phyloP scores from a whole-genome alignment of 2,113 vertebrate species.

The Calonectris borealis region DNA sequence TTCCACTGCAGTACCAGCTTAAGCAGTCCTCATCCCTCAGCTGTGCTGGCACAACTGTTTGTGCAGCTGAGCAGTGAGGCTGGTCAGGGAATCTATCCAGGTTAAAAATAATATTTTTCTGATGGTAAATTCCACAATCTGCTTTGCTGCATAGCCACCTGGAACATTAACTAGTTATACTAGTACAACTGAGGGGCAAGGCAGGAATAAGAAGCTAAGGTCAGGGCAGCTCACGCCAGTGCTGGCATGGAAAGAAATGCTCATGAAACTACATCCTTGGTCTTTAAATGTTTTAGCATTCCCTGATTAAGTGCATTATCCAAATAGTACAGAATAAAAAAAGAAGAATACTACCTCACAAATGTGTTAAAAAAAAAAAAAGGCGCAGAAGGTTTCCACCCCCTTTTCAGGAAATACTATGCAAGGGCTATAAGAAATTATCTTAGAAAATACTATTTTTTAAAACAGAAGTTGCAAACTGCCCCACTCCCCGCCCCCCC shows the following conservation, averaged over 20 bases:
- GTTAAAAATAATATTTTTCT: conserved; percentile 70
- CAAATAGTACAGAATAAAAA: background rate
- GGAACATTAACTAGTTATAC: conserved; percentile 31
- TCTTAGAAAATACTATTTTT: background rate
- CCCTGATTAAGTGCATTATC: background rate
- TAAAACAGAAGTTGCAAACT: background rate
- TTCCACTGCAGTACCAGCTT: conserved; percentile 49
- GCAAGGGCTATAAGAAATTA: background rate
- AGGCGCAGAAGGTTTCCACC: background rate
- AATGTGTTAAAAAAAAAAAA: background rate
- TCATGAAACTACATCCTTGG: background rate
- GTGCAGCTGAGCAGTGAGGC: conserved; percentile 58
- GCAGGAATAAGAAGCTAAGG: conserved; percentile 12
- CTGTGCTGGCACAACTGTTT: conserved; percentile 63
- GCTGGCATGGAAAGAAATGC: conserved; percentile 1
- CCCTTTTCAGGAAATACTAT: background rate
- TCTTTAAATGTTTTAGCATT: background rate
- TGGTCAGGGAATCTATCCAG: conserved; percentile 15
- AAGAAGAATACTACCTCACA: background rate
- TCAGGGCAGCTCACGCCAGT: background rate
- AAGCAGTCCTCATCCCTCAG: conserved; percentile 24
- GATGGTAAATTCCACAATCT: conserved; percentile 59
- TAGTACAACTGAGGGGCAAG: background rate
- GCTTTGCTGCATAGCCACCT: conserved; percentile 49
- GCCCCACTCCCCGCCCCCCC: no score